These are phyloP conservation scores for Polietes domitor DNA, from an alignment of 2,888 invertebrate species.

Conservation along the genomic window DNA sequence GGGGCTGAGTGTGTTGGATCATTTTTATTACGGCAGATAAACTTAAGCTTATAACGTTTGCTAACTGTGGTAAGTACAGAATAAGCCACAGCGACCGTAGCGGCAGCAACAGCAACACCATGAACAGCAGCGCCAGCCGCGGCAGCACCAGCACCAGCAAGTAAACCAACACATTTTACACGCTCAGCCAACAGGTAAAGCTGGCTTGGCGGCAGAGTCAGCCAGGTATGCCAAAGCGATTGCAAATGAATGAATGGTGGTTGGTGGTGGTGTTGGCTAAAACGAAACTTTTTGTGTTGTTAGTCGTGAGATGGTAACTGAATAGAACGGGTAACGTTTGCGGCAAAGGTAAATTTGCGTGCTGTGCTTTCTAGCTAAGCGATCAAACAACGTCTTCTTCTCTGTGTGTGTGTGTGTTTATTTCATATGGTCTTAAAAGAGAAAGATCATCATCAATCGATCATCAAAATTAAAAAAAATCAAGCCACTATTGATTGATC, in stretches of 20 bases:
- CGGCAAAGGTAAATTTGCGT: slow-evolving; percentile 71
- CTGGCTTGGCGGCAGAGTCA: slow-evolving; percentile 17
- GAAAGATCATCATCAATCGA: slow-evolving; percentile 22
- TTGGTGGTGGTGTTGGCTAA: slow-evolving; percentile 56
- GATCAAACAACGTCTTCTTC: slow-evolving; percentile 3
- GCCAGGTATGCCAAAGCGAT: slow-evolving; percentile 57
- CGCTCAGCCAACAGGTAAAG: slow-evolving; percentile 27
- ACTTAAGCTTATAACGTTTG: slow-evolving; percentile 61
- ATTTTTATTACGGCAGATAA: slow-evolving; percentile 57
- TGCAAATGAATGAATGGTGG: slow-evolving; percentile 61
- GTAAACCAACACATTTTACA: slow-evolving; percentile 33
- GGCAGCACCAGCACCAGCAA: neutral
- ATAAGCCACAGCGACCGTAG: neutral
- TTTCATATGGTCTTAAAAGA: neutral
- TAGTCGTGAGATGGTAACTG: slow-evolving; percentile 77
- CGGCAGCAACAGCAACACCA: slow-evolving; percentile 18
- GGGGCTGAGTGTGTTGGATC: slow-evolving; percentile 20
- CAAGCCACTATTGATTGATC: slow-evolving; percentile 1
- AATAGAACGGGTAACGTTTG: slow-evolving; percentile 75
- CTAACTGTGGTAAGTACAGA: slow-evolving; percentile 56
- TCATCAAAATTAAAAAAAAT: neutral
- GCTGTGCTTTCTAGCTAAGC: slow-evolving; percentile 2
- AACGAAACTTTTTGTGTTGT: slow-evolving; percentile 58
- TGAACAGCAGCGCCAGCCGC: neutral
- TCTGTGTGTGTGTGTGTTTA: neutral